These are phyloP conservation scores for Lordiphosa andalusiaca DNA, from an alignment of 2,888 invertebrate genomes.

Conservation along the genomic window DNA sequence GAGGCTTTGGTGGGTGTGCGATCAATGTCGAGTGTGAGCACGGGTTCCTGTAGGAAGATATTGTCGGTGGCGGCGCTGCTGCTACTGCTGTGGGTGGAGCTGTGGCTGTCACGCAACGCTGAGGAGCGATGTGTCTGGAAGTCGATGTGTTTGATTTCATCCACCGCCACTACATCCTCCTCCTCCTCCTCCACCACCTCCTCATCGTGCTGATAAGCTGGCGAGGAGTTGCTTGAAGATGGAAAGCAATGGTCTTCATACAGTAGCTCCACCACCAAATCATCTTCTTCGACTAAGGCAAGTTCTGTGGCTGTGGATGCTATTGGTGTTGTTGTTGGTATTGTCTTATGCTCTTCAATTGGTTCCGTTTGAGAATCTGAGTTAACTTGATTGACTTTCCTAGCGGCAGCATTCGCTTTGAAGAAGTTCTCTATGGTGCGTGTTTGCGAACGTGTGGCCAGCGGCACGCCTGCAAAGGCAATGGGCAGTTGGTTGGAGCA, in stretches of 20 bases:
- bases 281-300: constrained; percentile 37
- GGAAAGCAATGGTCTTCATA: constrained; percentile 42
- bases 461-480: constrained; percentile 62
- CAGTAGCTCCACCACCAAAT: constrained; percentile 36
- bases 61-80: constrained; percentile 72
- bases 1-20: constrained; percentile 80
- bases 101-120: constrained; percentile 68
- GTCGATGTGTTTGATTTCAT: constrained; percentile 21
- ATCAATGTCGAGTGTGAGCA: constrained; percentile 79
- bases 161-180: constrained; percentile 5
- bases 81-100: constrained; percentile 69
- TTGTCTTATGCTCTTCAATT: constrained; percentile 54
- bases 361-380: constrained; percentile 26
- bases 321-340: constrained; percentile 33
- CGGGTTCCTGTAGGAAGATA: constrained; percentile 80
- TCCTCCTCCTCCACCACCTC: constrained; percentile 29
- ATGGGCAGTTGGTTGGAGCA: constrained; percentile 15
- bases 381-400: constrained; percentile 28
- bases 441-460: constrained; percentile 78
- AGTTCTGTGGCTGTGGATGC: constrained; percentile 13
- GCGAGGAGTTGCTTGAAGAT: constrained; percentile 51
- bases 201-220: constrained; percentile 49
- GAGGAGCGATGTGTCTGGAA: constrained; percentile 62
- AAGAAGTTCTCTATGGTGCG: constrained; percentile 78
- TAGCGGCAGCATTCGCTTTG: constrained; percentile 68